Base-by-base conservation (phyloP, 2,797 vertebrate genomes). In the Nothura maculosa region DNA sequence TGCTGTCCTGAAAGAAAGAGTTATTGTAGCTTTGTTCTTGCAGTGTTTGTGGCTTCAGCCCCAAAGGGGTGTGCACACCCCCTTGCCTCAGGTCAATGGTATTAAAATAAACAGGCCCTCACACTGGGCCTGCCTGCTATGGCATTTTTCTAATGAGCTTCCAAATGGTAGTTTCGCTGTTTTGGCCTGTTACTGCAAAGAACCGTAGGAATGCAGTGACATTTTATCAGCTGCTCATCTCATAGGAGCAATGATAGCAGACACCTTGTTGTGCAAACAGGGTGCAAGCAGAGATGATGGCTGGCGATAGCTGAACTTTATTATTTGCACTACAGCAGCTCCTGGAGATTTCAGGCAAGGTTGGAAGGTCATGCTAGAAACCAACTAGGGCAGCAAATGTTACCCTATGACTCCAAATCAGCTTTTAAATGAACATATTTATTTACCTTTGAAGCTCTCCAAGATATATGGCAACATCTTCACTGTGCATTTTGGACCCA, bases 401-500 rank as follows among this genome's bases (percentile, higher is more conserved):
- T 40, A 40, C 32, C 1, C 0, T 57, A 17, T 68, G 77, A 64
- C 30, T 36, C 60, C 43, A 43, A 57, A 54, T 17, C 10, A 77
- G 67, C 16, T 58, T 77, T 70, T 55, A 57, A 91, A 80, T 40
- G 7, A 93, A 69, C 1, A 0, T 58, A n/a, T 88, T 90, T 57
- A 28, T 67, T 81, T 38, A 25, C 55, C 28, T 27, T 83, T 68
- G 52, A 69, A 98, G 97, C 96, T 98, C n/a, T 97, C 97, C 52
- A 94, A 97, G 91, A 64, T 91, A 58, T 96, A 98, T 1, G 97
- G 97, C 38, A 88, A 81, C 0, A 15, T 98, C 52, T 98, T 97
- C 92, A 98, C 97, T 5, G 87, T 98, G 66, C 89, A 97, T 81
- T 96, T 98, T 45, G 97, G 97, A 77, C 82, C 86, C 63, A 94